Evolutionary conservation across 2,797 vertebrate genomes (phyloP).

Genomic region (Anomalospiza imberbis): DNA sequence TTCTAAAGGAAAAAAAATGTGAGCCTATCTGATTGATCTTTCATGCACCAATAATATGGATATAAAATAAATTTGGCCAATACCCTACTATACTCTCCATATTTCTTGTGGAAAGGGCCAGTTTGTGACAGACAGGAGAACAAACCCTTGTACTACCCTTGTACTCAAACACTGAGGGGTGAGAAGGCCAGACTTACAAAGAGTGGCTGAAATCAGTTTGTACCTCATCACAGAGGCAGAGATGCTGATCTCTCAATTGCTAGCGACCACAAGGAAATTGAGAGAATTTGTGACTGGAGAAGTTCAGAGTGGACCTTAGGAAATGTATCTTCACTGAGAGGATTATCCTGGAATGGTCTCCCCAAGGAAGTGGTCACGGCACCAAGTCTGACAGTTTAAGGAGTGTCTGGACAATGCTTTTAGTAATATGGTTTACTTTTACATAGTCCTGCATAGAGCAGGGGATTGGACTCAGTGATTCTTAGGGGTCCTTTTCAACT

Average conservation of each 20-base stretch:
- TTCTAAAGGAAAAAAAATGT: neutral
- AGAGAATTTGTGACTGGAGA: neutral
- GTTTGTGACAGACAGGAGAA: neutral
- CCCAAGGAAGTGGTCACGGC: neutral
- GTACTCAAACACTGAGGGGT: fast-evolving
- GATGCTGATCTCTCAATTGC: neutral
- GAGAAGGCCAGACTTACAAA: neutral
- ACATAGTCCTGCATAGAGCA: neutral
- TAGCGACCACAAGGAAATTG: neutral
- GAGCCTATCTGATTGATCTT: neutral
- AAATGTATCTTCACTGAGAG: neutral
- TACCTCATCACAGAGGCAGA: neutral
- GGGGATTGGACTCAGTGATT: neutral
- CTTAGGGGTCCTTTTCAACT: neutral
- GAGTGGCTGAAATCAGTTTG: neutral
- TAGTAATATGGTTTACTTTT: neutral
- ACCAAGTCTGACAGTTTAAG: neutral
- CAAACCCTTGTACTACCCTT: neutral
- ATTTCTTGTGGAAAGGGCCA: neutral
- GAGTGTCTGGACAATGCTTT: neutral
- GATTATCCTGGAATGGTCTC: neutral
- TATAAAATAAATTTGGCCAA: neutral
- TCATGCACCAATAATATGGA: neutral
- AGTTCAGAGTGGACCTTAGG: neutral
- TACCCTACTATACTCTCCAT: neutral